These are phyloP conservation scores for Chanos chanos DNA, from an alignment of 2,797 vertebrate genomes.

Conservation along the genomic window DNA sequence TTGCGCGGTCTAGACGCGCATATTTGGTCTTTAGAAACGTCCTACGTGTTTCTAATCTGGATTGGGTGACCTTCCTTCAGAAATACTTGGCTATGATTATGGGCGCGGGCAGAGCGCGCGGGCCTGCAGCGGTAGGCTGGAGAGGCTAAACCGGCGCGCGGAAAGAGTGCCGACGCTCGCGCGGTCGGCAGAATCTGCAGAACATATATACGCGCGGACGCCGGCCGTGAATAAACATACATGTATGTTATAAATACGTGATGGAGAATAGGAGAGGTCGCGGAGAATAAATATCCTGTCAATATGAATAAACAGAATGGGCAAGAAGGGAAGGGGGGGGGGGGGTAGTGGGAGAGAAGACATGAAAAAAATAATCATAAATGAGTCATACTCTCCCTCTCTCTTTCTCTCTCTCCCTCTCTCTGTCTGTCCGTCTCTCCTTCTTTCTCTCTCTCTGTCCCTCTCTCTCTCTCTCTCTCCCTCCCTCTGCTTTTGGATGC, in stretches of 20 bases:
- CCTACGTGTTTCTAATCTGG: constrained; percentile 25
- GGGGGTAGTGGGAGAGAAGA: not conserved
- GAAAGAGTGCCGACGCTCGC: too few species aligned
- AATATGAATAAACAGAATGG: not conserved
- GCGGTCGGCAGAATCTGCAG: too few species aligned
- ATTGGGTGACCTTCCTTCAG: constrained; percentile 18
- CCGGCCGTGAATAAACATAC: too few species aligned
- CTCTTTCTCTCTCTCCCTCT: not conserved
- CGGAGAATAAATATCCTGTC: not conserved
- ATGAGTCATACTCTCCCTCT: constrained; percentile 39
- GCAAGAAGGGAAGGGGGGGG: not conserved
- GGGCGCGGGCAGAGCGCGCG: not conserved
- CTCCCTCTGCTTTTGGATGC: too few species aligned
- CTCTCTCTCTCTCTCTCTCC: too few species aligned
- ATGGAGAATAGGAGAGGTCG: not conserved
- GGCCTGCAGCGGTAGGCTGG: constrained; percentile 11
- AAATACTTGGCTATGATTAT: too few species aligned
- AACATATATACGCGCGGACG: too few species aligned
- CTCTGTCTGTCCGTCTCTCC: too few species aligned
- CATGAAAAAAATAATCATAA: constrained; percentile 10
- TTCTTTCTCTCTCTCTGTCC: too few species aligned
- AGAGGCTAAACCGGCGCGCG: constrained; percentile 1
- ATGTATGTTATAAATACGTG: too few species aligned
- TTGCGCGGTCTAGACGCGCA: constrained; percentile 28
- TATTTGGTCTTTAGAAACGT: constrained; percentile 14